Evolutionary conservation across 1,140 invertebrate species (phyloP), one percentile per base, ranked within the genome.

Genomic region (Scylla paramamosain): DNA sequence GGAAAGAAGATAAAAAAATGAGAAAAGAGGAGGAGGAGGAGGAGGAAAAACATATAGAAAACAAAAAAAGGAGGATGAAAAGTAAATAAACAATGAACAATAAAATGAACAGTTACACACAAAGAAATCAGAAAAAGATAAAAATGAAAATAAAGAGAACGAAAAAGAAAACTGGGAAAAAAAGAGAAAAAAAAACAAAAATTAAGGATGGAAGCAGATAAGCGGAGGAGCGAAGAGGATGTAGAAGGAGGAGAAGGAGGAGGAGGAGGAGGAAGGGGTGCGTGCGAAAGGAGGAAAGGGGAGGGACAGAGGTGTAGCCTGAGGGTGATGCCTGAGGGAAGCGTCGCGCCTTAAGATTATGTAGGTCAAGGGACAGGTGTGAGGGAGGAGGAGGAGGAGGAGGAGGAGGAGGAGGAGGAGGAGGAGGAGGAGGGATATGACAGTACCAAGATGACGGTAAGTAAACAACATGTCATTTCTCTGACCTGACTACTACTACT

Each of bases 341-440:
- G 28, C 39, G 89, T 1, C 86, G 14, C 86, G 67, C 67, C 67
- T n/a, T 8, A 7, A n/a, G 67, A 77, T 0, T 77, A 77, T 77
- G 67, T 77, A 77, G 67, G 67, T 77, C 67, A 77, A 77, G 67
- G 67, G 67, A 77, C 67, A 77, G 67, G 52, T 59, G 52, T 8
- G 2, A 20, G 16, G 52, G 52, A 59, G 52, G 67, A 77, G 67
- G 67, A 77, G 67, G 67, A 77, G 67, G 67, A 77, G 67, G 67
- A 77, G 67, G 67, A 77, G 67, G 67, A 77, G 25, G 67, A 77
- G 25, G 67, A 77, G 52, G 52, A 59, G 52, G 52, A 59, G 52
- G 52, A 59, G 52, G 52, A 59, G 52, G 52, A 59, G 52, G 52
- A 59, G 52, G 52, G 14, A 67, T 10, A 77, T 0, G 25, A 59